Percentiles rank a stretch among this genome's conserved stretches.
Evolutionary conservation across 1,140 invertebrate species (phyloP).

Genomic region (Drosophila teissieri): DNA sequence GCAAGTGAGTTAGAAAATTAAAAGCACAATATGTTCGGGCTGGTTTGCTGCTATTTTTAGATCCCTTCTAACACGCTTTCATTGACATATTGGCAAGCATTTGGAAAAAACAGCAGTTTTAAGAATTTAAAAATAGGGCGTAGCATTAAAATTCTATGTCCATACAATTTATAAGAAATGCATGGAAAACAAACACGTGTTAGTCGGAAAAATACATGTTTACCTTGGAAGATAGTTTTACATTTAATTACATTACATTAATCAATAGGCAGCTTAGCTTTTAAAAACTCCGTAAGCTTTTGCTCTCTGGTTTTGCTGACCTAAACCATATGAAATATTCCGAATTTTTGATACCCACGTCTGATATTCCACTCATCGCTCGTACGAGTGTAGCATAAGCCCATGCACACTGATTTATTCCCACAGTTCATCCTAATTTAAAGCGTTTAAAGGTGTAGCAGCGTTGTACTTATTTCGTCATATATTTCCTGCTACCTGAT

Average conservation of each 20-base stretch:
- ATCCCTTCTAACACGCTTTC: neutral
- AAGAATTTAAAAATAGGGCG: neutral
- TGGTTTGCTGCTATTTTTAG: slow-evolving; percentile 21
- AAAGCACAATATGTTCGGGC: slow-evolving; percentile 65
- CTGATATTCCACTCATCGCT: slow-evolving; percentile 26
- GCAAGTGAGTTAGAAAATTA: slow-evolving; percentile 52
- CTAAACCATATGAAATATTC: neutral
- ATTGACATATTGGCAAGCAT: slow-evolving; percentile 8
- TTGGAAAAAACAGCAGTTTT: neutral
- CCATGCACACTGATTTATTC: slow-evolving; percentile 16
- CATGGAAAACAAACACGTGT: too few species aligned
- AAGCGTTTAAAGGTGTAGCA: slow-evolving; percentile 32
- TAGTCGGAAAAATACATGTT: too few species aligned
- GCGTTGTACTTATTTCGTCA: slow-evolving; percentile 35
- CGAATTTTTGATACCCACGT: neutral
- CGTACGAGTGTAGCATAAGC: slow-evolving; percentile 2
- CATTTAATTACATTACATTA: too few species aligned
- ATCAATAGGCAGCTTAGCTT: too few species aligned
- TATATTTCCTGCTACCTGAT: slow-evolving; percentile 43
- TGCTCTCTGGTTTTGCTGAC: too few species aligned
- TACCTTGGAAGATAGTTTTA: too few species aligned
- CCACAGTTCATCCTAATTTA: slow-evolving; percentile 12
- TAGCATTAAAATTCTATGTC: neutral
- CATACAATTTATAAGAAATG: too few species aligned
- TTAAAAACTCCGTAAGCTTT: too few species aligned